phyloP scores from a whole-genome alignment of 2,888 invertebrate species.

The Antitype chi region DNA sequence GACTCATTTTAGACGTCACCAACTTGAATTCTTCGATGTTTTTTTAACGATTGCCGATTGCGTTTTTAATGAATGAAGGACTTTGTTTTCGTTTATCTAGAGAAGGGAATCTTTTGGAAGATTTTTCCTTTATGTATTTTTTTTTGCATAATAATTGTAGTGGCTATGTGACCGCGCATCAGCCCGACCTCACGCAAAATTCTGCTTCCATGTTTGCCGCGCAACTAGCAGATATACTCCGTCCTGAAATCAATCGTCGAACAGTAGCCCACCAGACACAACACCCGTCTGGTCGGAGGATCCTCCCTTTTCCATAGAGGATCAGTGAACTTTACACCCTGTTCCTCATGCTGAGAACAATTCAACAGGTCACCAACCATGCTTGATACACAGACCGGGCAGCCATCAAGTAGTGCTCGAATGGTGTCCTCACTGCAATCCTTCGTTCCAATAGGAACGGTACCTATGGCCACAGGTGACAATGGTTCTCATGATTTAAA shows the following conservation, averaged over 20 bases:
- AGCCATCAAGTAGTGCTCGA: neutral
- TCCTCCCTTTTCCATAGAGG: no score
- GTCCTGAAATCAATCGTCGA: no score
- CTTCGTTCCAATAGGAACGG: no score
- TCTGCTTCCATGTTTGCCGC: no score
- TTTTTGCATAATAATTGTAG: neutral
- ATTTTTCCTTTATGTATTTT: neutral
- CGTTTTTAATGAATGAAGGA: constrained; percentile 57
- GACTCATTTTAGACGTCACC: constrained; percentile 80
- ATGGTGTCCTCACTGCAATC: neutral
- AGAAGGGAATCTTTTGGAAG: neutral
- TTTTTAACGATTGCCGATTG: constrained; percentile 53
- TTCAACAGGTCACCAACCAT: neutral
- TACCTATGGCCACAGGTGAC: neutral
- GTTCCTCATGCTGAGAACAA: neutral
- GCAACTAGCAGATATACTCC: no score
- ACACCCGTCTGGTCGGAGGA: no score
- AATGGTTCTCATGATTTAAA: neutral
- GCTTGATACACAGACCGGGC: neutral
- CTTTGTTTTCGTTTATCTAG: constrained; percentile 23
- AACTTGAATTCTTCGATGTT: constrained; percentile 47
- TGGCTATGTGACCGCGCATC: no score
- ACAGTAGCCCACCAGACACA: no score
- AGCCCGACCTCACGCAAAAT: no score
- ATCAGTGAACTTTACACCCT: no score